Conservation (phyloP, 2,888 invertebrate species). For the Lypha dubia region DNA sequence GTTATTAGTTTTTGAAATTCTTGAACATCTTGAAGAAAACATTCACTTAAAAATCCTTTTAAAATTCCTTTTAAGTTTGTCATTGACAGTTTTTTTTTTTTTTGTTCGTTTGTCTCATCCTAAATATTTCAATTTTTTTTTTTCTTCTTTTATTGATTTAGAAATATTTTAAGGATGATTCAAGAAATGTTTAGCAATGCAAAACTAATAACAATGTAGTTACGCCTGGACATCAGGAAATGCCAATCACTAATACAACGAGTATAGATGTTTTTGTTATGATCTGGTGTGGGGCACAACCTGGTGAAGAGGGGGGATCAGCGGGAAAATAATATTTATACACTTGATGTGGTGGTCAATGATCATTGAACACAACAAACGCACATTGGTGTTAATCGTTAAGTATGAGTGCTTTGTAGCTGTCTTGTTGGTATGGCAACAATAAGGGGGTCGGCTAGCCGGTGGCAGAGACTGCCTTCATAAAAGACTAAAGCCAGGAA, state of each 20-base stretch:
- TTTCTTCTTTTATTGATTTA: slow-evolving; percentile 26
- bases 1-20: not conserved
- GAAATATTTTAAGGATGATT: slow-evolving; percentile 65
- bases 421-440: slow-evolving; percentile 21
- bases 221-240: slow-evolving; percentile 70
- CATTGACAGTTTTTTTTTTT: not conserved
- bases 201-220: slow-evolving; percentile 35
- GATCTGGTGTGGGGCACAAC: not conserved
- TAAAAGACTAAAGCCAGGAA: slow-evolving; percentile 51
- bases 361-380: slow-evolving; percentile 30
- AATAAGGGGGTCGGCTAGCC: slow-evolving; percentile 18
- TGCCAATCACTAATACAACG: slow-evolving; percentile 72
- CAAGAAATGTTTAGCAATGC: slow-evolving; percentile 48
- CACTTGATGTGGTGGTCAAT: slow-evolving; percentile 33
- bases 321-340: slow-evolving; percentile 1
- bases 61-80: slow-evolving; percentile 44
- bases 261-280: slow-evolving; percentile 44
- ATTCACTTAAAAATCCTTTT: slow-evolving; percentile 4
- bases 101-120: not conserved
- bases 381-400: slow-evolving; percentile 16
- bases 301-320: not conserved
- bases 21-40: not conserved
- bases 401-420: not conserved
- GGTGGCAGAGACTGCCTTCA: not conserved
- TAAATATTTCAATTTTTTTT: not conserved